phyloP scores from a whole-genome alignment of 2,888 invertebrate genomes.

The Adelphocoris suturalis region DNA sequence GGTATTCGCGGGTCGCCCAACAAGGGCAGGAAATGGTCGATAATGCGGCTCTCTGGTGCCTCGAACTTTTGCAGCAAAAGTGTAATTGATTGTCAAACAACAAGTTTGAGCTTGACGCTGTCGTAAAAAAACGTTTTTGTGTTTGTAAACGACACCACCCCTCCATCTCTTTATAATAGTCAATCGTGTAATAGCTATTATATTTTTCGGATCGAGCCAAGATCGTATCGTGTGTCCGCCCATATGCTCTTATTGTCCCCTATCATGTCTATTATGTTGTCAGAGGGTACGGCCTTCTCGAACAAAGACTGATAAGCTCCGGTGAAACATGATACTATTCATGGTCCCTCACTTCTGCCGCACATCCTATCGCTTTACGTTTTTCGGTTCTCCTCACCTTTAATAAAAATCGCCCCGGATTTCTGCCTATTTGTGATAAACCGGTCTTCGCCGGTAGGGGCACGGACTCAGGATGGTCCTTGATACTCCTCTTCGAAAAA shows the following conservation, averaged over 20 bases:
- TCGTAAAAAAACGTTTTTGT: conserved; percentile 58
- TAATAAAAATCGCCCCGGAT: conserved; percentile 66
- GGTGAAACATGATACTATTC: conserved; percentile 74
- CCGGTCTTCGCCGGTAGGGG: conserved; percentile 64
- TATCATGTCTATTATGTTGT: conserved; percentile 74
- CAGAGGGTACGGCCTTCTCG: conserved; percentile 62
- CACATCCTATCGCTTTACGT: conserved; percentile 70
- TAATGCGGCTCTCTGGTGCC: not conserved
- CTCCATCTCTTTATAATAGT: conserved; percentile 69
- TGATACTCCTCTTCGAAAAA: conserved; percentile 56
- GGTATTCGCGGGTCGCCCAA: not conserved
- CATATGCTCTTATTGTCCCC: conserved; percentile 74
- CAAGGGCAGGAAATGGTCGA: conserved; percentile 21
- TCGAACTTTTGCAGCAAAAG: conserved; percentile 44
- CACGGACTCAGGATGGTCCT: conserved; percentile 45
- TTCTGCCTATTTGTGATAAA: conserved; percentile 68
- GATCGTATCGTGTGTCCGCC: conserved; percentile 73
- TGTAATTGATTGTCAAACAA: conserved; percentile 72
- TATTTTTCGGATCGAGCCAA: conserved; percentile 66
- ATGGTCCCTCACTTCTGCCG: conserved; percentile 69
- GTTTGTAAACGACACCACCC: conserved; percentile 71
- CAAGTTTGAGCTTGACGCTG: conserved; percentile 37
- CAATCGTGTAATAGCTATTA: conserved; percentile 74
- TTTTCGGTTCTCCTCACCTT: conserved; percentile 66
- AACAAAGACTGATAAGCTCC: conserved; percentile 73